phyloP scores from a whole-genome alignment of 2,888 invertebrate species.

The Habroteleia sp. region DNA sequence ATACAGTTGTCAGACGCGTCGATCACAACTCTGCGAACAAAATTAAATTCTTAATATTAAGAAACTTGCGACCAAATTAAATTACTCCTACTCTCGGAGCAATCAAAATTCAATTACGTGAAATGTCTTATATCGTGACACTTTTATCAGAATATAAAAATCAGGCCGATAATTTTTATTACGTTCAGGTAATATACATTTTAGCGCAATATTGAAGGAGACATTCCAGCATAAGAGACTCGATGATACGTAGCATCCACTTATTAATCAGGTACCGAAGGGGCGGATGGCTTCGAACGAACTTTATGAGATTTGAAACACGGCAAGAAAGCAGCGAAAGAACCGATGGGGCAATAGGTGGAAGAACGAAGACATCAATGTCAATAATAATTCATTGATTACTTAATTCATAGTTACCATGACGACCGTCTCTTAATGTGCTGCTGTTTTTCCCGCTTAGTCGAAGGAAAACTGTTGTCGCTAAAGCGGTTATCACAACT shows the following conservation, averaged over 20 bases:
- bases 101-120: conserved; percentile 32
- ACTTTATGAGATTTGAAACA: conserved; percentile 77
- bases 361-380: conserved; percentile 78
- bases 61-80: conserved; percentile 17
- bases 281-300: conserved; percentile 60
- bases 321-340: conserved; percentile 67
- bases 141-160: conserved; percentile 29
- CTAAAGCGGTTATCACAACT: conserved; percentile 67
- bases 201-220: conserved; percentile 48
- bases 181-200: conserved; percentile 20
- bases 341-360: conserved; percentile 65
- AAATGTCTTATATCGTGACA: conserved; percentile 20
- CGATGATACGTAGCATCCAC: conserved; percentile 72
- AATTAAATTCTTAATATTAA: conserved; percentile 11
- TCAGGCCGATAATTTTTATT: conserved; percentile 27
- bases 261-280: conserved; percentile 75
- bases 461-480: conserved; percentile 64
- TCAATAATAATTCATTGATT: conserved; percentile 81
- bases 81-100: conserved; percentile 2
- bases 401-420: conserved; percentile 80
- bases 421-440: conserved; percentile 76
- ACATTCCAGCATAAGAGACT: conserved; percentile 65
- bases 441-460: conserved; percentile 78
- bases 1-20: conserved; percentile 28
- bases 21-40: conserved; percentile 8